Evolutionary conservation across 2,888 invertebrate genomes (phyloP).

Genomic region (Drosophila robusta): DNA sequence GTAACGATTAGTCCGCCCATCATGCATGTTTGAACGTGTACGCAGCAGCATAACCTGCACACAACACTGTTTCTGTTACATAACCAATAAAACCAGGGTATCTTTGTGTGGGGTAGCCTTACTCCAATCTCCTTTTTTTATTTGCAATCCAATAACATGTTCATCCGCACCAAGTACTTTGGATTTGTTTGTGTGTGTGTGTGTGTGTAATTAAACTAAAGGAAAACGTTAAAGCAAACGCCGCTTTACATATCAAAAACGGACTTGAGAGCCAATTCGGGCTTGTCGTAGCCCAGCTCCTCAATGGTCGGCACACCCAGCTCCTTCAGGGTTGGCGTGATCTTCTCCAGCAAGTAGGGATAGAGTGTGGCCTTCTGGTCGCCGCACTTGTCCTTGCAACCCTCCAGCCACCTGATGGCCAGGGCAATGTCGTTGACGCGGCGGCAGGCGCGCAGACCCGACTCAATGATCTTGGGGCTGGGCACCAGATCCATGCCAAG

Average conservation of each 20-base stretch:
- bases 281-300: slow-evolving; percentile 98
- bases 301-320: slow-evolving; percentile 97
- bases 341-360: slow-evolving; percentile 95
- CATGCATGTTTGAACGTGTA: slow-evolving; percentile 46
- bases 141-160: slow-evolving; percentile 74
- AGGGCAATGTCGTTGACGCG: slow-evolving; percentile 97
- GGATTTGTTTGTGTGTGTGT: slow-evolving; percentile 52
- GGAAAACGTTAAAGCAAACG: slow-evolving; percentile 33
- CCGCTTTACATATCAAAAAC: slow-evolving; percentile 87
- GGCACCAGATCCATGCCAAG: slow-evolving; percentile 96
- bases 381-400: slow-evolving; percentile 95
- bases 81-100: slow-evolving; percentile 41
- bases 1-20: background rate
- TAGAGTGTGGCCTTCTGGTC: slow-evolving; percentile 90
- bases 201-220: slow-evolving; percentile 60
- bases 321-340: slow-evolving; percentile 96
- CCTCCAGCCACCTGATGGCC: slow-evolving; percentile 96
- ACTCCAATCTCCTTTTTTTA: slow-evolving; percentile 73
- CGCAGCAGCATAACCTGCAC: slow-evolving; percentile 48
- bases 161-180: slow-evolving; percentile 61
- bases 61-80: slow-evolving; percentile 35
- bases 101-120: slow-evolving; percentile 63
- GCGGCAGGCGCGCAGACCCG: slow-evolving; percentile 95
- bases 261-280: slow-evolving; percentile 94
- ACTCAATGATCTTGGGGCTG: slow-evolving; percentile 94